Base-by-base conservation (phyloP, 53 echinoderm and acorn worm genomes). In the Temnopleurus reevesii region DNA sequence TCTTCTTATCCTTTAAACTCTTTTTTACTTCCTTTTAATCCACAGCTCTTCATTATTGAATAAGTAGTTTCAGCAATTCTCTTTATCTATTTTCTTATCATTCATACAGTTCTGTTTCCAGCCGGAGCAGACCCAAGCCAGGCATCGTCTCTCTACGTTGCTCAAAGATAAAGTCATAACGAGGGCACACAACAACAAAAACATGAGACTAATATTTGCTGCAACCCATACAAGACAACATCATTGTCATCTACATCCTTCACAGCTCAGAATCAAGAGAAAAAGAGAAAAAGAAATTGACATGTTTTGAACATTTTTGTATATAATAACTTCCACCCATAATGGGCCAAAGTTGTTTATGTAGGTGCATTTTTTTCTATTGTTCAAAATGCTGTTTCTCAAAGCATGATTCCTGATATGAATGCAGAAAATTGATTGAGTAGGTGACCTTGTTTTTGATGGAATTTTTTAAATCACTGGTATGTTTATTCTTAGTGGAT, bases 111-210 rank as follows among this genome's bases (percentile, higher is more conserved):
- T 84, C 92, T 92, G 77, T 92, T 85, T 77, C 92, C 92, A 56
- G 89, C 92, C 29, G 92, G 92, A 45, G 83, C 92, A 86, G 92
- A 92, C 57, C 89, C 84, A 57, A 85, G 90, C 58, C 92, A 92
- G 77, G 76, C 92, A 64, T 53, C 88, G 4, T 87, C 88, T 18
- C 88, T 87, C 51, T 87, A 66, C 19, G 88, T 87, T 33, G 88
- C 88, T 66, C 88, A 87, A 65, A 87, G 88, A 66, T 87, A 87
- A 83, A 80, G 58, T 51, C 54, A 54, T 12, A 45, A 84, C 33
- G 58, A 38, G 41, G 86, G 63, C 86, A 61, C 27, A 27, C 15
- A 13, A 41, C 63, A 7, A 71, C 71, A 71, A 71, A n/a, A 41
- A 71, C n/a, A 71, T 41, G 63, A 63, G 15, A 63, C 63, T 63